phyloP scores from a whole-genome alignment of 2,113 vertebrate species.

The Henicopernis longicauda region DNA sequence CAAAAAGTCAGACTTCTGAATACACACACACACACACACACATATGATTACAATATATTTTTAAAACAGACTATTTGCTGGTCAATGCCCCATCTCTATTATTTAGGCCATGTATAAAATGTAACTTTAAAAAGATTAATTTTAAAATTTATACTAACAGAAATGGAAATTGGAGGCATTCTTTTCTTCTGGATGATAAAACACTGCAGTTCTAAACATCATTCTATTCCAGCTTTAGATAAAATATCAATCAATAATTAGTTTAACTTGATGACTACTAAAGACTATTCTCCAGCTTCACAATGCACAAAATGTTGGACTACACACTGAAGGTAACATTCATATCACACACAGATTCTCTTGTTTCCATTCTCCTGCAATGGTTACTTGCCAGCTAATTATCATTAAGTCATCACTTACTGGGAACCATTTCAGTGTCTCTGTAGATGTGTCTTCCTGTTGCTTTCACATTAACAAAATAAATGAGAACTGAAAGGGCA shows the following conservation, averaged over 20 bases:
- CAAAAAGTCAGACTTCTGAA: not conserved
- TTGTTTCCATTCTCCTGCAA: not conserved
- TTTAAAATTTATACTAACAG: not conserved
- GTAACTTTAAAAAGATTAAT: not conserved
- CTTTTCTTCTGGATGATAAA: not conserved
- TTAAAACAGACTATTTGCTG: not conserved
- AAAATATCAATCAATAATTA: not conserved
- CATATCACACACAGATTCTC: not conserved
- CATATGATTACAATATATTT: not conserved
- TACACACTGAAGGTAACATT: not conserved
- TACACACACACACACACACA: rapidly evolving
- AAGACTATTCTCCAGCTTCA: not conserved
- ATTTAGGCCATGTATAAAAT: not conserved
- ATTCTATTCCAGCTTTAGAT: not conserved
- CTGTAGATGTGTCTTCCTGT: not conserved
- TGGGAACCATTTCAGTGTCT: not conserved
- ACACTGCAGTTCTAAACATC: not conserved
- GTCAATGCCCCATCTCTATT: not conserved
- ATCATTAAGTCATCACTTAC: not conserved
- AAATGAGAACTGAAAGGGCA: not conserved
- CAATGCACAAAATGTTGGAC: not conserved
- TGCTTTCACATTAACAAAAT: not conserved
- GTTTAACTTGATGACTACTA: not conserved
- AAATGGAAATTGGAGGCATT: not conserved
- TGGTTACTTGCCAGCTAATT: not conserved